phyloP scores from a whole-genome alignment of 1,140 invertebrate species.

The Pogonomyrmex californicus region DNA sequence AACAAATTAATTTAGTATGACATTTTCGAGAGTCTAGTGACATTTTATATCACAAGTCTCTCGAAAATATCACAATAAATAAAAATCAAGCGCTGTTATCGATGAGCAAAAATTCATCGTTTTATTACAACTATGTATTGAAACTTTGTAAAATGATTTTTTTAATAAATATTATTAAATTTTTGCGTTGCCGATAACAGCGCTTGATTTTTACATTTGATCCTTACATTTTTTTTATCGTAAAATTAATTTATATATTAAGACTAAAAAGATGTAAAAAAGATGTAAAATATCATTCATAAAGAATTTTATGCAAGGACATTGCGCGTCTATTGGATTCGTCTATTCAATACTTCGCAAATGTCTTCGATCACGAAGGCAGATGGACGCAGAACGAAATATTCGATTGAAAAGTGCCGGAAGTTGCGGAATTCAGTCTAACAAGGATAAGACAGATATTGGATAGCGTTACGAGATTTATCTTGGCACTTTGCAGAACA shows the following conservation, averaged over 20 bases:
- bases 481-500: slow-evolving; percentile 14
- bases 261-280: neutral
- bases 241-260: neutral
- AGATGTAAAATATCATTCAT: neutral
- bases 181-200: too few relatives aligned
- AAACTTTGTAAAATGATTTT: too few relatives aligned
- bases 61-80: too few relatives aligned
- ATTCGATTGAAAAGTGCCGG: slow-evolving; percentile 34
- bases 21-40: too few relatives aligned
- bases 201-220: too few relatives aligned
- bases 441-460: slow-evolving; percentile 40
- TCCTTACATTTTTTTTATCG: neutral
- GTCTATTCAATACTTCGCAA: neutral
- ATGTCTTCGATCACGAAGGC: neutral
- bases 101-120: too few relatives aligned
- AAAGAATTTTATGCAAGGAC: neutral
- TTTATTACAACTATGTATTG: too few relatives aligned
- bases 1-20: too few relatives aligned
- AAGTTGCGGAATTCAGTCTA: slow-evolving; percentile 49
- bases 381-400: neutral
- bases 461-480: slow-evolving; percentile 51
- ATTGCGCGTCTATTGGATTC: neutral
- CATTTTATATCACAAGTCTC: too few relatives aligned
- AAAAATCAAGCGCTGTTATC: too few relatives aligned
- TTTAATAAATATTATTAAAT: too few relatives aligned